Conservation (phyloP, 2,888 invertebrate species). For the Meandrusa payeni region DNA sequence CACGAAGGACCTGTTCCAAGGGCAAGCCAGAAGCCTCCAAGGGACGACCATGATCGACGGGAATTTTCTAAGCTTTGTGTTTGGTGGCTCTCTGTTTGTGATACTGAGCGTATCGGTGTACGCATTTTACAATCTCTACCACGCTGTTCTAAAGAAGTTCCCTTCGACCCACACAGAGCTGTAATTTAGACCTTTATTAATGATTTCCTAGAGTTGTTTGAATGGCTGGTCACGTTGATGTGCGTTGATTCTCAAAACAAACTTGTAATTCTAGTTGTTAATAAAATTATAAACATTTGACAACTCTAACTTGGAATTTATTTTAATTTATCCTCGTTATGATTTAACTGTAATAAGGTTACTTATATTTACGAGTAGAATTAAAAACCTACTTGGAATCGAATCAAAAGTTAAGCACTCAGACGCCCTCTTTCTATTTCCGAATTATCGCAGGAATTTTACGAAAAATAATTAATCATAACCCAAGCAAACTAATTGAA, state of each 20-base stretch:
- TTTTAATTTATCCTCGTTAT: too few relatives aligned
- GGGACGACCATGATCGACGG: slow-evolving; percentile 88
- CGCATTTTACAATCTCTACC: slow-evolving; percentile 91
- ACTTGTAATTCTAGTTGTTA: slow-evolving; percentile 7
- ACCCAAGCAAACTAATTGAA: too few relatives aligned
- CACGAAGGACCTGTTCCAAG: slow-evolving; percentile 72
- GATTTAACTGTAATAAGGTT: too few relatives aligned
- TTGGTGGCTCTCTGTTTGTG: slow-evolving; percentile 87
- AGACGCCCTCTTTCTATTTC: too few relatives aligned
- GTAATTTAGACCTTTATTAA: slow-evolving; percentile 62
- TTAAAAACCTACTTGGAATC: too few relatives aligned
- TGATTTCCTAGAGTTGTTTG: slow-evolving; percentile 29
- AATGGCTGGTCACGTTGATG: slow-evolving; percentile 27
- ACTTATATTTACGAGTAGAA: too few relatives aligned
- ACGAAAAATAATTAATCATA: too few relatives aligned
- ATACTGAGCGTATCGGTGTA: slow-evolving; percentile 91
- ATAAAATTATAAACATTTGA: too few relatives aligned
- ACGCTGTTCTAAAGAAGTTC: slow-evolving; percentile 91
- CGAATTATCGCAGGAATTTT: too few relatives aligned
- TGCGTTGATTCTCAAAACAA: not conserved
- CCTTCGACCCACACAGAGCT: slow-evolving; percentile 90
- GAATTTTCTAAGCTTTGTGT: slow-evolving; percentile 91
- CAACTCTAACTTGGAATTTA: too few relatives aligned
- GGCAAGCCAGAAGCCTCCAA: slow-evolving; percentile 66
- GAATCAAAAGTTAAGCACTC: too few relatives aligned